Percentiles rank a stretch among this genome's conserved stretches.
phyloP scores from a whole-genome alignment of 2,888 invertebrate genomes.

The Dioctria rufipes region DNA sequence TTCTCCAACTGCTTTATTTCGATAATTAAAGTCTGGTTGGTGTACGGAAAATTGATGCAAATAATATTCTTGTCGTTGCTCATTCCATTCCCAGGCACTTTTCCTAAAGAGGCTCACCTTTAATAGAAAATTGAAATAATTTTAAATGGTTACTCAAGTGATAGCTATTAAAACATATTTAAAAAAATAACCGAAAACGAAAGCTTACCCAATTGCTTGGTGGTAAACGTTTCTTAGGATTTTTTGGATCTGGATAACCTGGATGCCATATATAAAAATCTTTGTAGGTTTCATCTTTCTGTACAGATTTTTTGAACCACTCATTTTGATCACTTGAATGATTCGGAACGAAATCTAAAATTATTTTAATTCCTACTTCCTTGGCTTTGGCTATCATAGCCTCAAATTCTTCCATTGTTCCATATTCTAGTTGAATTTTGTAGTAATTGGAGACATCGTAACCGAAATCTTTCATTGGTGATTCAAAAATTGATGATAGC shows the following conservation, averaged over 20 bases:
- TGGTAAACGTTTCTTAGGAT: slow-evolving; percentile 63
- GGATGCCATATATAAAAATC: slow-evolving; percentile 86
- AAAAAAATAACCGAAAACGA: not conserved
- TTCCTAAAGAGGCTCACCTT: slow-evolving; percentile 67
- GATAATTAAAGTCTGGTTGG: slow-evolving; percentile 79
- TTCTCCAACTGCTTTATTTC: slow-evolving; percentile 71
- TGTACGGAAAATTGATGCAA: slow-evolving; percentile 76
- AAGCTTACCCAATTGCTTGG: slow-evolving; percentile 66
- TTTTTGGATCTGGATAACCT: slow-evolving; percentile 70
- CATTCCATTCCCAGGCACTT: slow-evolving; percentile 80
- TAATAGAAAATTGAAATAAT: too few relatives aligned
- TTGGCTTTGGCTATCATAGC: slow-evolving; percentile 74
- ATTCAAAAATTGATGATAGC: slow-evolving; percentile 82
- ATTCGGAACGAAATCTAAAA: slow-evolving; percentile 82
- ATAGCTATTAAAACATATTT: not conserved
- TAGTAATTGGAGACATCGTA: slow-evolving; percentile 83
- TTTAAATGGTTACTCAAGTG: too few relatives aligned
- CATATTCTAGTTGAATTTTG: slow-evolving; percentile 79
- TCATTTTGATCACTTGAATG: slow-evolving; percentile 86
- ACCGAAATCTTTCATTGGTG: slow-evolving; percentile 85
- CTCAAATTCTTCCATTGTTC: slow-evolving; percentile 80
- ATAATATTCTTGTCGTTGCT: slow-evolving; percentile 75
- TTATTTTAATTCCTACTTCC: slow-evolving; percentile 71
- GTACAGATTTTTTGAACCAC: slow-evolving; percentile 86
- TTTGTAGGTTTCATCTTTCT: slow-evolving; percentile 76